Conservation (phyloP, 2,888 invertebrate species). For the Timema podura region DNA sequence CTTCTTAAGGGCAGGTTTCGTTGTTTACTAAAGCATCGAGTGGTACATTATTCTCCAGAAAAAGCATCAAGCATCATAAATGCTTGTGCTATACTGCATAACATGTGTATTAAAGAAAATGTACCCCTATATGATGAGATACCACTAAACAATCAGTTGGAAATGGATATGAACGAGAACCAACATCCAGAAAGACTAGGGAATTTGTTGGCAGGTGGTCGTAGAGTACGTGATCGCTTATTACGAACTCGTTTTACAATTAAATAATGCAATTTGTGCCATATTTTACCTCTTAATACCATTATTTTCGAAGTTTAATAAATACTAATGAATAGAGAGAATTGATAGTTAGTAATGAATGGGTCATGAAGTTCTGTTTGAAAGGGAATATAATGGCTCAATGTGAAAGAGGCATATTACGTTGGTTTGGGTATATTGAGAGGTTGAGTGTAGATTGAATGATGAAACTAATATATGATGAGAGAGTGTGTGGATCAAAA, state of each 20-base stretch:
- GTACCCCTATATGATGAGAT: background rate
- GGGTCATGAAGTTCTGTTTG: too few relatives aligned
- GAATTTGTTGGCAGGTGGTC: background rate
- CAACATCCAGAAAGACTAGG: background rate
- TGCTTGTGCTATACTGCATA: conserved; percentile 30
- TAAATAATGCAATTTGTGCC: background rate
- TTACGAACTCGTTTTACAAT: background rate
- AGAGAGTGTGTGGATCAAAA: too few relatives aligned
- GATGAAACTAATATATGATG: too few relatives aligned
- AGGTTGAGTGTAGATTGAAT: too few relatives aligned
- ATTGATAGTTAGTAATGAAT: too few relatives aligned
- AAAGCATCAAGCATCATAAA: conserved; percentile 28
- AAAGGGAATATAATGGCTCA: too few relatives aligned
- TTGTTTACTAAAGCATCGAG: conserved; percentile 27
- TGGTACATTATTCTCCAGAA: conserved; percentile 28
- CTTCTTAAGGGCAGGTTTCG: conserved; percentile 28
- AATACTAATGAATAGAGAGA: too few relatives aligned
- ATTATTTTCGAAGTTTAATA: too few relatives aligned
- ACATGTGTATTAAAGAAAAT: conserved; percentile 19
- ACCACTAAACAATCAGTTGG: background rate
- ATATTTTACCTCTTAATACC: too few relatives aligned
- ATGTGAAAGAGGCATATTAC: too few relatives aligned
- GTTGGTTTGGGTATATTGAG: too few relatives aligned
- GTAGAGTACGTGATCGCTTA: background rate
- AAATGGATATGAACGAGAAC: background rate